Conservation (phyloP, 2,113 vertebrate species). For the Cynopterus brachyotis region DNA sequence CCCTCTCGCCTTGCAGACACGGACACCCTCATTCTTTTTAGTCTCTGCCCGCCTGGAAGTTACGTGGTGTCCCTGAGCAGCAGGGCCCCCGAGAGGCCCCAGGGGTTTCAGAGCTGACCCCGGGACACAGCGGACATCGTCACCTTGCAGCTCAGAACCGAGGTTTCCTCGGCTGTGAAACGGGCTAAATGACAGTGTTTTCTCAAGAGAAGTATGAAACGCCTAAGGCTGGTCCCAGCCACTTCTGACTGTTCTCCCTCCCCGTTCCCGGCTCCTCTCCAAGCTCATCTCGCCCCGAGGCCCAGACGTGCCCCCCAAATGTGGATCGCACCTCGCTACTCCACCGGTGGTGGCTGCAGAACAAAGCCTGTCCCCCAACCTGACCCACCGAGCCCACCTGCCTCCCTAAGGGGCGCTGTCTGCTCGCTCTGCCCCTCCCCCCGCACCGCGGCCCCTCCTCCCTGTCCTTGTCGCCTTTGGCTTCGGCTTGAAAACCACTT, state of each 20-base stretch:
- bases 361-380: background rate
- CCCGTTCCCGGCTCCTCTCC: background rate
- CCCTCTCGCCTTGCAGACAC: background rate
- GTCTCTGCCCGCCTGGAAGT: background rate
- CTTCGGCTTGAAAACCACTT: conserved; percentile 50
- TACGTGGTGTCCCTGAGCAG: background rate
- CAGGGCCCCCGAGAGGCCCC: background rate
- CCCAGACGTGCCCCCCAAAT: background rate
- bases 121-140: background rate
- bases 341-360: background rate
- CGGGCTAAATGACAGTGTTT: background rate
- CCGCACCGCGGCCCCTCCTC: background rate
- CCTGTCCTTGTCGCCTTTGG: background rate
- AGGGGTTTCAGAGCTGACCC: background rate
- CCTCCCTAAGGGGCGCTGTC: background rate
- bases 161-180: background rate
- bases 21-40: background rate
- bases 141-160: background rate
- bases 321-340: background rate
- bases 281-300: background rate
- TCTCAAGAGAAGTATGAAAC: background rate
- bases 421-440: no score
- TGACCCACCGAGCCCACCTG: rapidly evolving
- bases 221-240: no score
- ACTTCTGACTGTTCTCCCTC: background rate